Percentiles rank a stretch among this genome's conserved stretches.
These are phyloP conservation scores for Stratiolaelaps scimitus DNA, from an alignment of 1,140 invertebrate species.

Conservation along the genomic window DNA sequence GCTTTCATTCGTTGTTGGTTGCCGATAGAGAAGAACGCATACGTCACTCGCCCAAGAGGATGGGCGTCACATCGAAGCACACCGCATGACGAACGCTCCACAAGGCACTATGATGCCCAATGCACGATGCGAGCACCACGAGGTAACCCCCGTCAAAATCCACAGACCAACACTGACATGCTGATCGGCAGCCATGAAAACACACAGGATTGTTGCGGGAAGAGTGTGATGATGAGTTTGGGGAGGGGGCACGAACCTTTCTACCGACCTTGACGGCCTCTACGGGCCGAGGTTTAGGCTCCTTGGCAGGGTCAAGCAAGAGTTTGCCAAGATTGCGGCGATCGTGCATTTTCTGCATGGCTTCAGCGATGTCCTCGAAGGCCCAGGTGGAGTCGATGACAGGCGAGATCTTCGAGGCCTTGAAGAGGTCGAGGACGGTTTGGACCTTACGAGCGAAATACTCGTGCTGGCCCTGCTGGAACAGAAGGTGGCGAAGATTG, in stretches of 20 bases:
- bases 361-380: constrained; percentile 71
- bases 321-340: constrained; percentile 80
- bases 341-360: constrained; percentile 83
- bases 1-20: no score
- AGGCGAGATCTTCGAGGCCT: constrained; percentile 61
- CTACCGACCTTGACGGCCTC: constrained; percentile 29
- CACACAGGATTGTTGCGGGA: not conserved
- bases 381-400: constrained; percentile 70
- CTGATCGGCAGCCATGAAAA: not conserved
- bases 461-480: constrained; percentile 58
- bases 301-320: constrained; percentile 60
- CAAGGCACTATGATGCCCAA: no score
- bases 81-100: no score
- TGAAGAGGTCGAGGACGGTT: constrained; percentile 60
- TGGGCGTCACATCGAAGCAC: no score
- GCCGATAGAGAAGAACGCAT: no score
- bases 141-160: no score
- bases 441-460: constrained; percentile 56
- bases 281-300: constrained; percentile 40
- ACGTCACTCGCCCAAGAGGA: no score
- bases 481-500: constrained; percentile 67
- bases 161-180: not conserved
- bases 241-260: constrained; percentile 10
- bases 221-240: not conserved
- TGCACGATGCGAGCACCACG: no score